Evolutionary conservation across 2,113 vertebrate genomes (phyloP), one percentile per base, ranked within the genome.

Genomic region (Micronycteris hirsuta): DNA sequence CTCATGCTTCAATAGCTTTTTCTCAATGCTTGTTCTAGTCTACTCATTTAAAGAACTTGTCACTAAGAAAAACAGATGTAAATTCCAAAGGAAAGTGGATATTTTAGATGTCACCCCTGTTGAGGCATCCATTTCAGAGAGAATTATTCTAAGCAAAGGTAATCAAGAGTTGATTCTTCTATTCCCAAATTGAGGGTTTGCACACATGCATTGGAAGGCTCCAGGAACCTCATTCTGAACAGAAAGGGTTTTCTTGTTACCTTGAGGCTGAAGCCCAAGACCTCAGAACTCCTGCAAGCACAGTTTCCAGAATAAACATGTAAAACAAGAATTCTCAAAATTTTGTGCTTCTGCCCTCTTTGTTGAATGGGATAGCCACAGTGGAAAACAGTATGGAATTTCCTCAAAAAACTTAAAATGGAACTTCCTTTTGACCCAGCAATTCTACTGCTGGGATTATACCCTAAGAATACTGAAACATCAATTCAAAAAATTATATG

Each of bases 291-390:
- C 33, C 24, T 1, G 16, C 49, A 89, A 94, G 54, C 22, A 63
- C 52, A 71, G 58, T 95, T 96, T 97, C 86, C 89, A 96, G 95
- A 97, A 96, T 96, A 96, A 93, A 86, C 67, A 83, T 16, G 31
- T 61, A 67, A 63, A 94, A 31, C 36, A 85, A 86, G 83, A 86
- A 71, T 28, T 81, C 58, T 85, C 49, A 81, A 94, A 87, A 88
- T 71, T 76, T 52, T 95, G 68, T 58, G 20, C 22, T 9, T 56
- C 19, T 58, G 56, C 56, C 56, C 20, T 22, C 56, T 58, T 58
- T 58, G 56, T 58, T 3, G 22, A 58, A 58, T 58, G 56, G 22
- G 9, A 10, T 10, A 58, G 56, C 22, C 22, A 58, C 56, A 9
- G 22, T 58, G 22, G 56, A 58, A 58, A 58, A 58, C 22, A 58